Base-by-base conservation (phyloP, 2,113 vertebrate genomes). In the Peromyscus californicus region DNA sequence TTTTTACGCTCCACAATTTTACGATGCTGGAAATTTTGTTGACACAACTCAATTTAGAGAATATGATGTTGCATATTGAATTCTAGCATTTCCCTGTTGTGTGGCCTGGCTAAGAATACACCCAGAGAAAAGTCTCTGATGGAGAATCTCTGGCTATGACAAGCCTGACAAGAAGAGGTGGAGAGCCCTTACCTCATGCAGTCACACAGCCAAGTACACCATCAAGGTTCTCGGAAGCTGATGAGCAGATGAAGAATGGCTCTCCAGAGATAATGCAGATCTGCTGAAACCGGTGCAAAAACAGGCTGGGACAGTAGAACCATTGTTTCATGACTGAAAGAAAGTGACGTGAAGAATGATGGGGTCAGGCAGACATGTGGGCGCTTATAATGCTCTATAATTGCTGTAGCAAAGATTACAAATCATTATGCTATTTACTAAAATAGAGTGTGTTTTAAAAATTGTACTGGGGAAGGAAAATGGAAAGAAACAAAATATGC, bases 141-240 rank as follows among this genome's bases (percentile, higher is more conserved):
- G 67, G 93, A 76, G 84, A 90, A 95, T 48, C 84, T 91, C 48
- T 33, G 75, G 16, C 26, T 87, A 39, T 89, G 85, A 91, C 76
- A 95, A 84, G 39, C 72, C 93, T 91, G 95, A 95, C 92, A 93
- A 94, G 95, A 92, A 85, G 88, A 95, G 94, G 61, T 12, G 3
- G 45, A 86, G 70, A 39, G 89, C 80, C 89, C 89, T 95, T 88
- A 91, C 72, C 57, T 97, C 69, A 48, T 76, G 78, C 33, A 69
- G 74, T 59, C 82, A 91, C 80, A 65, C 29, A 51, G 89, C 83
- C 57, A 42, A 84, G 39, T 86, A 21, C 15, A 88, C 83, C 69
- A 69, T 76, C 0, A 12, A 59, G 92, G 82, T 87, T 96, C 86
- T 88, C 78, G 36, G 21, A 95, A 88, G 39, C 67, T 93, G 89